Evolutionary conservation across 2,888 invertebrate genomes (phyloP).

Genomic region (Ecdyonurus torrentis): DNA sequence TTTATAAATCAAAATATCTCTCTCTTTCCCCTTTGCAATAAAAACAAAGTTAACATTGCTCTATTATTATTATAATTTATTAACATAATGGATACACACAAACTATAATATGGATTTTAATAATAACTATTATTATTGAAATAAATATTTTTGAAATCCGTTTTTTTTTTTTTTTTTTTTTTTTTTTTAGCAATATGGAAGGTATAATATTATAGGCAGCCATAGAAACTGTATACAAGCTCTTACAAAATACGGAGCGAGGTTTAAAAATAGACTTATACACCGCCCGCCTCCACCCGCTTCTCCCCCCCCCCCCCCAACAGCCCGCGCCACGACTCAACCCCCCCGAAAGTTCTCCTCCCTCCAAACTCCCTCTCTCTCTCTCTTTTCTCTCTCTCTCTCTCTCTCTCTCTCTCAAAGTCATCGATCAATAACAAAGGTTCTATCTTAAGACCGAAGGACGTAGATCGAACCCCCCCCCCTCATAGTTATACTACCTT

Average conservation of each 20-base stretch:
- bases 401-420: not conserved
- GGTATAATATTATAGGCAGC: not conserved
- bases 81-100: too few species aligned
- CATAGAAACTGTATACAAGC: not conserved
- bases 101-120: too few species aligned
- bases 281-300: too few species aligned
- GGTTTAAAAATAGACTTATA: not conserved
- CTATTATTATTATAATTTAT: too few species aligned
- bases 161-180: not conserved
- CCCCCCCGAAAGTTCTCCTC: too few species aligned
- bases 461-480: not conserved
- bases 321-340: not conserved
- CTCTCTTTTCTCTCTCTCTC: not conserved
- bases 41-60: too few species aligned
- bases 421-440: not conserved
- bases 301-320: not conserved
- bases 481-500: too few species aligned
- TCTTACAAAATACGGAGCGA: not conserved
- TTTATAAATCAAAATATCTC: too few species aligned
- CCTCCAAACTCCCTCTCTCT: too few species aligned
- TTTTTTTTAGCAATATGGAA: not conserved
- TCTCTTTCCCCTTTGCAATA: too few species aligned
- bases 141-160: too few species aligned
- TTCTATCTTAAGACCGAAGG: not conserved
- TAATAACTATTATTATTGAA: too few species aligned